Evolutionary conservation across 2,888 invertebrate genomes (phyloP).

Genomic region (Notodromas monacha): DNA sequence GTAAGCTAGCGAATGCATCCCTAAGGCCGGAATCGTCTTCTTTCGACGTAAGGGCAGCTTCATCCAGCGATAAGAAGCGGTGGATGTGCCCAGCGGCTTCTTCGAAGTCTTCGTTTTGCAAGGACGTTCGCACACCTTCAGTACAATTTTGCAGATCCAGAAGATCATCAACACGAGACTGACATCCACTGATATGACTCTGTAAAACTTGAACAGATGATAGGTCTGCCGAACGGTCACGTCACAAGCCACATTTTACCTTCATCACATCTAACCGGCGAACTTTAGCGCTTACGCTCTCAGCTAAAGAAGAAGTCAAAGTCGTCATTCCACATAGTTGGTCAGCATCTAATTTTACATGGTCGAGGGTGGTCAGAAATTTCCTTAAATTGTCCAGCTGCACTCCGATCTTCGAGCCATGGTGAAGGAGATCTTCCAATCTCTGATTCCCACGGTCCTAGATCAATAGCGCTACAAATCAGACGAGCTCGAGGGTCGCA

Average conservation of each 20-base stretch:
- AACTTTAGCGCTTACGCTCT: slow-evolving; percentile 82
- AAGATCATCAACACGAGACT: slow-evolving; percentile 69
- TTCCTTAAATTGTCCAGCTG: slow-evolving; percentile 46
- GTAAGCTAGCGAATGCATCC: slow-evolving; percentile 30
- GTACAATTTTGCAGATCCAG: slow-evolving; percentile 79
- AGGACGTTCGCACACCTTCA: slow-evolving; percentile 78
- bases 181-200: slow-evolving; percentile 71
- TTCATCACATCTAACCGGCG: slow-evolving; percentile 65
- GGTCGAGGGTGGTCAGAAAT: slow-evolving; percentile 40
- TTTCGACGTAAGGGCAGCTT: slow-evolving; percentile 29
- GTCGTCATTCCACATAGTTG: slow-evolving; percentile 51
- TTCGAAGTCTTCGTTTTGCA: slow-evolving; percentile 81
- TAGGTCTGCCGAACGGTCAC: slow-evolving; percentile 5
- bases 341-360: slow-evolving; percentile 40
- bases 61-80: slow-evolving; percentile 70
- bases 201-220: too few relatives aligned
- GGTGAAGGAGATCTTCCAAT: slow-evolving; percentile 31
- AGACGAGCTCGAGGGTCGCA: too few relatives aligned
- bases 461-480: too few relatives aligned
- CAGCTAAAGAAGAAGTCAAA: slow-evolving; percentile 53
- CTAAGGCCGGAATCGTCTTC: not conserved
- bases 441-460: slow-evolving; percentile 35
- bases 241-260: slow-evolving; percentile 22
- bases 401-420: slow-evolving; percentile 39
- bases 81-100: slow-evolving; percentile 83